These are phyloP conservation scores for Ellobium chinense DNA, from an alignment of 2,888 invertebrate species.

Conservation along the genomic window DNA sequence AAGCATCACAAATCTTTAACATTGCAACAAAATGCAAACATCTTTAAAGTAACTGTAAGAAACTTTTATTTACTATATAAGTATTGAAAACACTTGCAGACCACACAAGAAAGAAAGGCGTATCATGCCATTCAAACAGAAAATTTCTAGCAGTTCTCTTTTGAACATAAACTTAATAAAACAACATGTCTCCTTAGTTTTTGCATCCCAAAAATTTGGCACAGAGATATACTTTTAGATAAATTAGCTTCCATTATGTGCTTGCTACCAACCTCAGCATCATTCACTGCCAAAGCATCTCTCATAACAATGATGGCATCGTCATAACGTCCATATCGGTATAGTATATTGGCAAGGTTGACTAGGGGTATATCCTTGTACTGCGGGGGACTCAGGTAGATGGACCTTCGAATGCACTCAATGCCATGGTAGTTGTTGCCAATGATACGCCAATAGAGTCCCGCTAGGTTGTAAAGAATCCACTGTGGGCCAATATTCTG, in stretches of 20 bases:
- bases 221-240: too few species aligned
- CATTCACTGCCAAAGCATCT: slow-evolving; percentile 83
- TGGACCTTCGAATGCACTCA: slow-evolving; percentile 85
- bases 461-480: slow-evolving; percentile 87
- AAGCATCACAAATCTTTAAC: too few species aligned
- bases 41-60: too few species aligned
- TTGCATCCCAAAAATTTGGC: background rate
- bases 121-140: too few species aligned
- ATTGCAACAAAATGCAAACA: too few species aligned
- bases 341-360: slow-evolving; percentile 85
- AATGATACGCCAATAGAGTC: slow-evolving; percentile 88
- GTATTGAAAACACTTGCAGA: too few species aligned
- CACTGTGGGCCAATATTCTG: slow-evolving; percentile 87
- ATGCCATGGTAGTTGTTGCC: slow-evolving; percentile 85
- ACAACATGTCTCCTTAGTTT: background rate
- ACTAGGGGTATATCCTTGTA: slow-evolving; percentile 85
- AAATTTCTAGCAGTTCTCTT: too few species aligned
- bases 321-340: slow-evolving; percentile 82
- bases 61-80: too few species aligned
- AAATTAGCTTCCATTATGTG: too few species aligned
- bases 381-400: slow-evolving; percentile 82
- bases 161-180: background rate
- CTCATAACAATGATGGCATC: slow-evolving; percentile 84
- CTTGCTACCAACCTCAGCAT: slow-evolving; percentile 82
- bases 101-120: too few species aligned